phyloP scores from a whole-genome alignment of 2,888 invertebrate genomes.

The Volucella inflata region DNA sequence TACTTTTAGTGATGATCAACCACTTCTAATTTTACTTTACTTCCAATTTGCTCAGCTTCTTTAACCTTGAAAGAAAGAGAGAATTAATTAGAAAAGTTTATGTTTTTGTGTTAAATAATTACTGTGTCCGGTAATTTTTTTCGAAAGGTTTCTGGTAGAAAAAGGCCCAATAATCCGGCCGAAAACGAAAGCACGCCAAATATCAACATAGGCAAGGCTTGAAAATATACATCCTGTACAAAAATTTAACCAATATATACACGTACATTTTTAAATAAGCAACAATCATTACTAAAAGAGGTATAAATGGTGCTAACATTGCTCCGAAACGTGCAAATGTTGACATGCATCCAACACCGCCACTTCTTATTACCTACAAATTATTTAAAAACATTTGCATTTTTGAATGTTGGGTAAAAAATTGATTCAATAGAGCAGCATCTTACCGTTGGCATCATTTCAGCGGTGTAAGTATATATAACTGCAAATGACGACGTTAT shows the following conservation, averaged over 20 bases:
- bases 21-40: not conserved
- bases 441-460: conserved; percentile 83
- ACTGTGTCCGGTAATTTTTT: conserved; percentile 87
- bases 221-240: conserved; percentile 84
- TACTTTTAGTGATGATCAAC: not conserved
- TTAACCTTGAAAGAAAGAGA: conserved; percentile 67
- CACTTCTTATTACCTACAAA: conserved; percentile 84
- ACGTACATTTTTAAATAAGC: not conserved
- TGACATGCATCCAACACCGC: conserved; percentile 86
- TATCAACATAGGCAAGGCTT: conserved; percentile 85
- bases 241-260: not conserved
- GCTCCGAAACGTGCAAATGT: conserved; percentile 86
- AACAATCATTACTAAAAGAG: conserved; percentile 84
- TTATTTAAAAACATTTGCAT: conserved; percentile 9
- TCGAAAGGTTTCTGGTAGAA: conserved; percentile 87
- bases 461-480: conserved; percentile 86
- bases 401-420: not conserved
- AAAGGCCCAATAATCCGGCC: conserved; percentile 85
- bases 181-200: conserved; percentile 85
- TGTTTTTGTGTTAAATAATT: conserved; percentile 47
- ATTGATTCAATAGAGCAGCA: not conserved
- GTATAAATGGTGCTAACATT: conserved; percentile 87
- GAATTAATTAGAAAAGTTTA: not conserved
- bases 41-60: conserved; percentile 75
- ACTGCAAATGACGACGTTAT: conserved; percentile 87